phyloP scores from a whole-genome alignment of 1,140 invertebrate species.

The Vanessa atalanta region DNA sequence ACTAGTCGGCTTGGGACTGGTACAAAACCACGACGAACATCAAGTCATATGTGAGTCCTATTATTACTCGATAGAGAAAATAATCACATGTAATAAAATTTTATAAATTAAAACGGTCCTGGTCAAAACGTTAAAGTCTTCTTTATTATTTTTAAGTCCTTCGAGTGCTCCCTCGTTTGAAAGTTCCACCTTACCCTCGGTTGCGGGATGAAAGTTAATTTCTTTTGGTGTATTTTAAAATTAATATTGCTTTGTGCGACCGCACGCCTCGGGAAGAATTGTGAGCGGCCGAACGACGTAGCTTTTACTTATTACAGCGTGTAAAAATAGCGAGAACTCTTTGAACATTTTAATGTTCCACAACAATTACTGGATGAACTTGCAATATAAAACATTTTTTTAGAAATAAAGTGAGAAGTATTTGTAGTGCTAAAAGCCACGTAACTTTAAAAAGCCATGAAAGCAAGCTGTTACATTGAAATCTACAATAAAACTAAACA shows the following conservation, averaged over 20 bases:
- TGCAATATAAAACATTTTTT: constrained; percentile 21
- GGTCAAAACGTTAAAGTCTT: neutral
- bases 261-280: constrained; percentile 69
- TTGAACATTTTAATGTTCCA: constrained; percentile 49
- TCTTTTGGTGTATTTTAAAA: constrained; percentile 80
- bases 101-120: neutral
- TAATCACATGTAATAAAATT: neutral
- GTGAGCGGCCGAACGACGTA: constrained; percentile 60
- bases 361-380: constrained; percentile 12
- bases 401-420: neutral
- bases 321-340: constrained; percentile 57
- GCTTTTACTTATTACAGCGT: constrained; percentile 45
- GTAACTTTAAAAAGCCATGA: constrained; percentile 13
- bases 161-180: constrained; percentile 63
- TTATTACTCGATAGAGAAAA: neutral
- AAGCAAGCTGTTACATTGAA: constrained; percentile 7
- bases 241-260: constrained; percentile 78
- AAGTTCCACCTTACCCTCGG: constrained; percentile 71
- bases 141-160: constrained; percentile 75
- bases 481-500: constrained; percentile 6
- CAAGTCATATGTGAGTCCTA: too few relatives aligned
- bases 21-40: too few relatives aligned
- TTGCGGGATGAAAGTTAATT: constrained; percentile 73
- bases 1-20: too few relatives aligned
- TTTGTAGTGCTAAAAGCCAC: neutral